A percentile compares a stretch with the other conserved stretches of the same genome.
Conservation (phyloP, 2,888 invertebrate species). For the Drosophila differens region DNA sequence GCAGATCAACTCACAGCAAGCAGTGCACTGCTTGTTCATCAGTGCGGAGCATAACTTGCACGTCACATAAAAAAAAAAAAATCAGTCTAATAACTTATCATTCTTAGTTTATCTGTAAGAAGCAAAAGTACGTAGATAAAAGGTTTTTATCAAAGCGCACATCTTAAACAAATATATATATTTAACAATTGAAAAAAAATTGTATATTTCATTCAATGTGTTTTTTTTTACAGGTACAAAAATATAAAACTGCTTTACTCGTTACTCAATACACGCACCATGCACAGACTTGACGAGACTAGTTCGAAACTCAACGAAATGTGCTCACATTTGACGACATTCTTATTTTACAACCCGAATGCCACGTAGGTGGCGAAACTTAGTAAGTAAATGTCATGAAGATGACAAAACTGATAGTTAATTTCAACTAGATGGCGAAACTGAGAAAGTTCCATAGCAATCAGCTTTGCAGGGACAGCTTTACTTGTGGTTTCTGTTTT, state of each 20-base stretch:
- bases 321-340: not conserved
- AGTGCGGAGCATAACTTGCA: not conserved
- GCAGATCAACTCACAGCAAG: constrained; percentile 1
- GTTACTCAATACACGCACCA: not conserved
- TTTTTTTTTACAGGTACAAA: not conserved
- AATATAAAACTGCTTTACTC: not conserved
- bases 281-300: not conserved
- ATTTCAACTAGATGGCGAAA: not conserved
- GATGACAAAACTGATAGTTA: not conserved
- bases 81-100: not conserved
- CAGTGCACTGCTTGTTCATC: constrained; percentile 5
- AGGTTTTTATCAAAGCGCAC: not conserved
- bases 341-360: not conserved
- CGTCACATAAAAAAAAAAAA: not conserved
- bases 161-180: not conserved
- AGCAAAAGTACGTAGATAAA: not conserved
- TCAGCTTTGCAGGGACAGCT: not conserved
- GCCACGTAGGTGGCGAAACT: not conserved
- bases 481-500: not conserved
- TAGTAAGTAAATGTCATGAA: not conserved
- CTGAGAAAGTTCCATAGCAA: not conserved
- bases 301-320: constrained; percentile 7
- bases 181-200: too few species aligned
- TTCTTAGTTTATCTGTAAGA: not conserved
- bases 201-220: not conserved